Conservation (phyloP, 2,797 vertebrate genomes). For the Sebastes vulpes region DNA sequence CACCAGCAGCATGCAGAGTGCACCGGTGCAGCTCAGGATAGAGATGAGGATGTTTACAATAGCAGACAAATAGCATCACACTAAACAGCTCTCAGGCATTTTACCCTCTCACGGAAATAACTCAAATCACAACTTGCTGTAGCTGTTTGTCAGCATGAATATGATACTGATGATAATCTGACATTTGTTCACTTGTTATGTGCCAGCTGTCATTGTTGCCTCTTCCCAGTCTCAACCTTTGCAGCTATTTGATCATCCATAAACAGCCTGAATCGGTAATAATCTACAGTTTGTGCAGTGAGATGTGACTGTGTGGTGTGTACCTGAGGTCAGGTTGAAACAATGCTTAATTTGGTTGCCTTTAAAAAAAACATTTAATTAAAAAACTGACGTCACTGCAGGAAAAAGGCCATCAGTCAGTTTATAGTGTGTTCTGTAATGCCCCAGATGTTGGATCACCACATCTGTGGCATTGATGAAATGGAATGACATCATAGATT, state of each 20-base stretch:
- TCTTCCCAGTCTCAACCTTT: neutral
- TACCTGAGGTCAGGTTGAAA: neutral
- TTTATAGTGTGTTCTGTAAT: slow-evolving; percentile 8
- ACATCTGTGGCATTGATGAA: slow-evolving; percentile 1
- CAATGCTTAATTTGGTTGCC: neutral
- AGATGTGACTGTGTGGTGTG: neutral
- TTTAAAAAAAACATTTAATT: slow-evolving; percentile 14
- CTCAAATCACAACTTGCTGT: slow-evolving; percentile 9
- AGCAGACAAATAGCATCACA: slow-evolving; percentile 31
- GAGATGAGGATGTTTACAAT: slow-evolving; percentile 26
- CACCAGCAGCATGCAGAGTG: slow-evolving; percentile 23
- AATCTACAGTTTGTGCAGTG: neutral
- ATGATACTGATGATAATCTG: slow-evolving; percentile 27
- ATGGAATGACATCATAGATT: slow-evolving; percentile 24
- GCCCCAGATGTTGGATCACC: slow-evolving; percentile 22
- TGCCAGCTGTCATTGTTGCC: slow-evolving; percentile 5
- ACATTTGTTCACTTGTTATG: slow-evolving; percentile 8
- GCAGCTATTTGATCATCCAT: neutral
- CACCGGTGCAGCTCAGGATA: slow-evolving; percentile 13
- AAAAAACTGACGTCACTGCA: slow-evolving; percentile 17
- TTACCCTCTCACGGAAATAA: slow-evolving; percentile 3
- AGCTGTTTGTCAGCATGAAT: slow-evolving; percentile 9
- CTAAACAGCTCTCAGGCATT: slow-evolving; percentile 24
- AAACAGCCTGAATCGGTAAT: neutral
- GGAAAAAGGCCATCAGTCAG: neutral